Evolutionary conservation across 2,797 vertebrate genomes (phyloP).

Genomic region (Astyanax mexicanus): DNA sequence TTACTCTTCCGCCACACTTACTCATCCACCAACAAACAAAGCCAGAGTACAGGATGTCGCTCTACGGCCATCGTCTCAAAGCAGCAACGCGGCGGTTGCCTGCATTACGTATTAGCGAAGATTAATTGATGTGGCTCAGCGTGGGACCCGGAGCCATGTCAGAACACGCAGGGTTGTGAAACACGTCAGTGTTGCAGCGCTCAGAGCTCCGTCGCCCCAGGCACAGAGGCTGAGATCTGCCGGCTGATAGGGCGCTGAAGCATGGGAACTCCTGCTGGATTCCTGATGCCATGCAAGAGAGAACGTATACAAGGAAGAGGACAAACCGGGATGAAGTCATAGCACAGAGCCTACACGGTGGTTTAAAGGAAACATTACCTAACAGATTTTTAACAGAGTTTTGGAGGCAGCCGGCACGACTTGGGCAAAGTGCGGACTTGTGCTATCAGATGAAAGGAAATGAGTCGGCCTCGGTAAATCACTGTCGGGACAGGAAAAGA

Average conservation of each 20-base stretch:
- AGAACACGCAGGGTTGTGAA: slow-evolving; percentile 77
- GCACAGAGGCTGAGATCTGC: slow-evolving; percentile 71
- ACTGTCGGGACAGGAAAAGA: slow-evolving; percentile 33
- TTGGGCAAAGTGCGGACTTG: neutral
- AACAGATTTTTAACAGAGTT: slow-evolving; percentile 45
- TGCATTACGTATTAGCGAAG: slow-evolving; percentile 52
- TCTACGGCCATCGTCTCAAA: slow-evolving; percentile 53
- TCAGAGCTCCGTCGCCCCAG: slow-evolving; percentile 71
- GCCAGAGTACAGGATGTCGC: slow-evolving; percentile 69
- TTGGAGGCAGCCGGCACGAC: slow-evolving; percentile 11
- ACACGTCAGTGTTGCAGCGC: slow-evolving; percentile 56
- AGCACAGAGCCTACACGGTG: slow-evolving; percentile 22
- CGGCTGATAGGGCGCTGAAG: slow-evolving; percentile 68
- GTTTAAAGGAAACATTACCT: slow-evolving; percentile 39
- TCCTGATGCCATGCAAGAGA: slow-evolving; percentile 64
- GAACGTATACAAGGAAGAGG: slow-evolving; percentile 18
- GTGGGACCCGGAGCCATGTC: slow-evolving; percentile 69
- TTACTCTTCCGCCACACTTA: slow-evolving; percentile 36
- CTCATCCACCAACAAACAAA: slow-evolving; percentile 49
- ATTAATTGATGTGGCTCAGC: slow-evolving; percentile 68
- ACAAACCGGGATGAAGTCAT: slow-evolving; percentile 52
- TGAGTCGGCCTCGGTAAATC: slow-evolving; percentile 37
- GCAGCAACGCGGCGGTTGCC: slow-evolving; percentile 42
- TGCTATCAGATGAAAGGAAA: slow-evolving; percentile 51
- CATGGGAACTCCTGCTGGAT: slow-evolving; percentile 66